Evolutionary conservation across 1,140 invertebrate species (phyloP), one percentile per base, ranked within the genome.

Genomic region (Elymnias hypermnestra): DNA sequence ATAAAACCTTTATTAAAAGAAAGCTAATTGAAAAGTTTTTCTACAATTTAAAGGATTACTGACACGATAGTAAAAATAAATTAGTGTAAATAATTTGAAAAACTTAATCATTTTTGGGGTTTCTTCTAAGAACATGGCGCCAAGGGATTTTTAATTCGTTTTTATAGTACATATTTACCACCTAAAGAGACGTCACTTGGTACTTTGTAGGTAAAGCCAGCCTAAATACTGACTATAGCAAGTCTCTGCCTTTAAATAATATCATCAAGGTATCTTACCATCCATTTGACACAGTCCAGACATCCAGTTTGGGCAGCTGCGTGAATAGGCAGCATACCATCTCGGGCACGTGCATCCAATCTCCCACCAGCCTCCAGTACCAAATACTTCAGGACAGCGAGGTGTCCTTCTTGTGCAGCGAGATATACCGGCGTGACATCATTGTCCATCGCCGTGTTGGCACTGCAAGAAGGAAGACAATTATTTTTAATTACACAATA

Each of bases 271-370:
- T 5, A 6, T 5, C 90, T 91, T 70, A 95, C 94, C 93, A 96
- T 94, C 93, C 93, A 96, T 83, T 94, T 93, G 40, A 96, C 90
- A 71, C 94, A 94, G 67, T 92, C 89, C 18, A 95, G 81, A 63
- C 93, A 93, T n/a, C 94, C 94, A 89, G 94, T 95, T 88, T 96
- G 94, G 41, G 94, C 93, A 35, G 94, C 93, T 1, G 94, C 94
- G 78, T 96, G 95, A 38, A 96, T 89, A 37, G 94, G 94, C 42
- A 94, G 91, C 94, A 96, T 96, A 14, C 94, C 94, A 86, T 96
- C 95, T 70, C 94, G 91, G 19, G 94, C 93, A n/a, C 93, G 82
- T 1, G 89, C 88, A 19, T 92, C 87, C 25, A 95, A 79, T 7
- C 93, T 90, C 0, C 93, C 94, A 9, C 93, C 93, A 9, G 93